A percentile compares a stretch with the other conserved stretches of the same genome.
These are phyloP conservation scores for Encarsia formosa DNA, from an alignment of 2,888 invertebrate species.

Conservation along the genomic window DNA sequence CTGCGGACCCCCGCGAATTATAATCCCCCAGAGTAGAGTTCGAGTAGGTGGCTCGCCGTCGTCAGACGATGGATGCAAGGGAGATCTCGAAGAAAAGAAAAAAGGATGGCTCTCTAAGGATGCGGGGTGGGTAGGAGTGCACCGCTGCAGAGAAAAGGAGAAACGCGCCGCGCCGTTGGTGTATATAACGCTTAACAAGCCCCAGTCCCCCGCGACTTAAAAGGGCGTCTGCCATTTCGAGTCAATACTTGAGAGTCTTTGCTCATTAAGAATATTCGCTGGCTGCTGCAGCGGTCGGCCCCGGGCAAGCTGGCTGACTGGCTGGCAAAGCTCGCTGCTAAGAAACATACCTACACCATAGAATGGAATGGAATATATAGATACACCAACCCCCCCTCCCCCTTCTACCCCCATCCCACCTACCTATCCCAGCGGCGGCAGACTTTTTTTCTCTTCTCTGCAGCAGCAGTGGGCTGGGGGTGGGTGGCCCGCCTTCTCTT, in stretches of 20 bases:
- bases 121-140: neutral
- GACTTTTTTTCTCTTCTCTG: too few species aligned
- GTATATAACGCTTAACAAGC: slow-evolving; percentile 49
- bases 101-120: too few species aligned
- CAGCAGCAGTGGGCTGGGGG: too few species aligned
- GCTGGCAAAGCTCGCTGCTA: too few species aligned
- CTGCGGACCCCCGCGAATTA: too few species aligned
- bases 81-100: too few species aligned
- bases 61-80: too few species aligned
- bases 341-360: neutral
- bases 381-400: slow-evolving; percentile 7
- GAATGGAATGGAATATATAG: neutral
- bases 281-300: slow-evolving; percentile 31
- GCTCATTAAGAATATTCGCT: slow-evolving; percentile 51
- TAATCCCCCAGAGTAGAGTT: too few species aligned
- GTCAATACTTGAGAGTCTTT: slow-evolving; percentile 51
- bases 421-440: slow-evolving; percentile 29
- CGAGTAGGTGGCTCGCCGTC: too few species aligned
- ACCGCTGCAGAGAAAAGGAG: slow-evolving; percentile 3
- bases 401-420: slow-evolving; percentile 6
- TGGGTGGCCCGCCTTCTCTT: too few species aligned
- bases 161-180: slow-evolving; percentile 5
- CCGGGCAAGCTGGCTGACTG: slow-evolving; percentile 19
- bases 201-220: too few species aligned
- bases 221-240: slow-evolving; percentile 49